Evolutionary conservation across 2,797 vertebrate genomes (phyloP).

Genomic region (Gymnoscopelus microlampas): DNA sequence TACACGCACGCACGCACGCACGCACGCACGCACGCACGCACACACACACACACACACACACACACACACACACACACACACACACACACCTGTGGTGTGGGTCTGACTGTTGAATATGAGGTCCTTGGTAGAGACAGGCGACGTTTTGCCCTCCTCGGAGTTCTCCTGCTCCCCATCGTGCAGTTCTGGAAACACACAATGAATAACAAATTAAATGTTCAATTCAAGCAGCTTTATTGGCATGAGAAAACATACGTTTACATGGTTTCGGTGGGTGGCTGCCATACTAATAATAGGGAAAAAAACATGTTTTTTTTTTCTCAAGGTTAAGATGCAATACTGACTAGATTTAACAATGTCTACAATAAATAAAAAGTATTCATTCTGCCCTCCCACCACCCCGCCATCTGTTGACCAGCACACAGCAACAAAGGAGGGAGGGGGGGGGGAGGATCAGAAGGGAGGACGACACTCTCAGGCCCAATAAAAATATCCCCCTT

Average conservation of each 20-base stretch:
- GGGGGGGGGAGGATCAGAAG: not conserved
- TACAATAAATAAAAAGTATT: slow-evolving; percentile 45
- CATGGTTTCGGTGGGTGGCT: not conserved
- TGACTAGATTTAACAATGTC: slow-evolving; percentile 50
- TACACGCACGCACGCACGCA: no score
- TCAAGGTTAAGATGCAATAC: slow-evolving; percentile 51
- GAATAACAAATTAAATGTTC: no score
- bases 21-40: not conserved
- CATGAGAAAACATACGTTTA: no score
- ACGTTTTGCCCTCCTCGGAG: slow-evolving; percentile 71
- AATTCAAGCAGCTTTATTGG: no score
- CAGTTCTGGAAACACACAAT: slow-evolving; percentile 64
- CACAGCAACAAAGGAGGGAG: slow-evolving; percentile 36
- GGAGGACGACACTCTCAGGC: slow-evolving; percentile 22
- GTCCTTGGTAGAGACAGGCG: slow-evolving; percentile 77
- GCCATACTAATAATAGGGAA: not conserved
- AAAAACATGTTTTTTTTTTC: slow-evolving; percentile 37
- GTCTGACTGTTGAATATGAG: slow-evolving; percentile 83
- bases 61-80: slow-evolving; percentile 13
- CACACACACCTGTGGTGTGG: slow-evolving; percentile 57
- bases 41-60: slow-evolving; percentile 5
- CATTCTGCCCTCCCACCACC: slow-evolving; percentile 46
- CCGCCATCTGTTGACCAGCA: slow-evolving; percentile 71
- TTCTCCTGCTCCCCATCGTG: slow-evolving; percentile 83
- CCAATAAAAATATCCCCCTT: slow-evolving; percentile 57